A percentile compares a stretch with the other conserved stretches of the same genome.
These are phyloP conservation scores for Tricholaema leucomelas DNA, from an alignment of 2,113 vertebrate species.

Conservation along the genomic window DNA sequence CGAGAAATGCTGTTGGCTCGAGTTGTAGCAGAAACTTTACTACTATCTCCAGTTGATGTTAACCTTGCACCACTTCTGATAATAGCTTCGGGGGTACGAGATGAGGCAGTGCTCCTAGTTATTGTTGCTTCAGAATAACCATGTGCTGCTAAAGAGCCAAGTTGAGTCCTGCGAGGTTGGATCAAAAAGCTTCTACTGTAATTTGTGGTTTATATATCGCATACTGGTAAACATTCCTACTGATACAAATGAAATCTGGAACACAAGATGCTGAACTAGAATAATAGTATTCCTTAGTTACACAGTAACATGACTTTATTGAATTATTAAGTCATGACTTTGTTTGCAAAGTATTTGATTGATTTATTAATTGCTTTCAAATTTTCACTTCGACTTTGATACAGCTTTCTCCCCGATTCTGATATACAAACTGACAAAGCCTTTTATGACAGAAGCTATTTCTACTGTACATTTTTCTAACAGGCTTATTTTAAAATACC, in stretches of 20 bases:
- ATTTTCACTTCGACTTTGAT: background rate
- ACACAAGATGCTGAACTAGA: background rate
- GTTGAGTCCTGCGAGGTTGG: conserved; percentile 89
- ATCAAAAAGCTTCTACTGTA: background rate
- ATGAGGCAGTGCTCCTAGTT: conserved; percentile 81
- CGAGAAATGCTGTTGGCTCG: conserved; percentile 97
- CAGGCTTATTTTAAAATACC: background rate
- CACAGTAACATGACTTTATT: background rate
- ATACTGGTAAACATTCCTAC: background rate
- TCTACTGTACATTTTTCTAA: background rate
- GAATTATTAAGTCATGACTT: background rate
- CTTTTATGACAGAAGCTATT: background rate
- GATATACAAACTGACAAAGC: background rate
- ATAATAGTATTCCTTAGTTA: background rate
- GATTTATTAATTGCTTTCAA: background rate
- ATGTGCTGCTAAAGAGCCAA: conserved; percentile 93
- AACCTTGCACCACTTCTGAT: conserved; percentile 87
- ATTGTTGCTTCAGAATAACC: conserved; percentile 95
- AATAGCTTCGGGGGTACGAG: conserved; percentile 83
- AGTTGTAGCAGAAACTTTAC: conserved; percentile 87
- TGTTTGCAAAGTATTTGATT: background rate
- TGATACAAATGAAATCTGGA: background rate
- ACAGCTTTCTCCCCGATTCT: background rate
- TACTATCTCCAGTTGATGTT: conserved; percentile 76
- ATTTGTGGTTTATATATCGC: background rate